Conservation (phyloP, 2,888 invertebrate genomes). For the Agonum fuliginosum region DNA sequence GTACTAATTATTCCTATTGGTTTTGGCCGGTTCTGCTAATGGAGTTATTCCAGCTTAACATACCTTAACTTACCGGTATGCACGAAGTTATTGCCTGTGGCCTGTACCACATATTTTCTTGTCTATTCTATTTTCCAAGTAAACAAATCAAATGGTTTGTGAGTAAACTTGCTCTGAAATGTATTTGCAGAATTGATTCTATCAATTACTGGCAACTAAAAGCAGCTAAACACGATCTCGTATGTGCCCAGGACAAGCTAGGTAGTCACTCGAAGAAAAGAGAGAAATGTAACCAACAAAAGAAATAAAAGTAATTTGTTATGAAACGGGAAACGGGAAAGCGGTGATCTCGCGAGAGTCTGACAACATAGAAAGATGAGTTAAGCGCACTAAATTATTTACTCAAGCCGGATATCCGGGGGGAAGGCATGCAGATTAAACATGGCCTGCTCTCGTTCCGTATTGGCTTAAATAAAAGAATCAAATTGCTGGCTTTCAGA, state of each 20-base stretch:
- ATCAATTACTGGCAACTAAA: slow-evolving; percentile 25
- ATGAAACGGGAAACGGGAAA: slow-evolving; percentile 50
- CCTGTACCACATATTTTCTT: too few relatives aligned
- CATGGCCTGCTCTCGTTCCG: slow-evolving; percentile 41
- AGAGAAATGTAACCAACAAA: slow-evolving; percentile 48
- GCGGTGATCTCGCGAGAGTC: slow-evolving; percentile 53
- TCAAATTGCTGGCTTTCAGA: slow-evolving; percentile 38
- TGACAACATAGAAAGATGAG: slow-evolving; percentile 56
- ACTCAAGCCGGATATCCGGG: slow-evolving; percentile 50
- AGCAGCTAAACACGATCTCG: slow-evolving; percentile 2
- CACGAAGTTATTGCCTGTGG: too few relatives aligned
- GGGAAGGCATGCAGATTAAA: slow-evolving; percentile 55
- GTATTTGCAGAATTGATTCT: slow-evolving; percentile 10
- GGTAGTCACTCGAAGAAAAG: slow-evolving; percentile 35
- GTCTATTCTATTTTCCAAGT: too few relatives aligned
- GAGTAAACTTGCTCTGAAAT: slow-evolving; percentile 23
- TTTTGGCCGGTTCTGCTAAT: too few relatives aligned
- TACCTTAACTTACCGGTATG: too few relatives aligned
- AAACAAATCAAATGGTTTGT: background rate
- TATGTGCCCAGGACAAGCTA: slow-evolving; percentile 9
- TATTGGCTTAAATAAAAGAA: slow-evolving; percentile 55
- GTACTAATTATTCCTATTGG: too few relatives aligned
- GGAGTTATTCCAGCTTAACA: too few relatives aligned
- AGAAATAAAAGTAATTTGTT: slow-evolving; percentile 55
- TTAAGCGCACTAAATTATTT: slow-evolving; percentile 57